These are phyloP conservation scores for Helicolenus hilgendorfi DNA, from an alignment of 2,797 vertebrate genomes.

Conservation along the genomic window DNA sequence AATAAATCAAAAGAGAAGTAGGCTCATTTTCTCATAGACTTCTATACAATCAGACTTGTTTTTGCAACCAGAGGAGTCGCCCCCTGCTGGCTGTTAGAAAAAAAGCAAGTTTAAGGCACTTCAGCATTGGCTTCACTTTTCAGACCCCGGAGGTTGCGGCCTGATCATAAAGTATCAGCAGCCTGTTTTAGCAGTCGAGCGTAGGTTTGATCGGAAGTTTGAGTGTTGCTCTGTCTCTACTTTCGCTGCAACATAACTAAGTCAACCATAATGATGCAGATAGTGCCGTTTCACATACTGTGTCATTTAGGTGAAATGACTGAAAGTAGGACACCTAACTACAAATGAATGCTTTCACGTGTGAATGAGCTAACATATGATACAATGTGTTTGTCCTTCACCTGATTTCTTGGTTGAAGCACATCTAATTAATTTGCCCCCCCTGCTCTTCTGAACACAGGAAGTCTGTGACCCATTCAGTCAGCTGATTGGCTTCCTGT, in stretches of 20 bases:
- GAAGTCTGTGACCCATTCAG: not conserved
- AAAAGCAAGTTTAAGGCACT: not conserved
- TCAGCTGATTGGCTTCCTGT: not conserved
- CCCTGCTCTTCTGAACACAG: not conserved
- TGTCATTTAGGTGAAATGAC: not conserved
- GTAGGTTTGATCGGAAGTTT: not conserved
- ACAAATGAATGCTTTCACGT: not conserved
- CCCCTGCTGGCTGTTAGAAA: not conserved
- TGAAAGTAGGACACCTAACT: not conserved
- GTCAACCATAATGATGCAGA: not conserved
- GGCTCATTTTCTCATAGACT: not conserved
- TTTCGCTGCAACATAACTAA: not conserved
- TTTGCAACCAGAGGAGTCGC: not conserved
- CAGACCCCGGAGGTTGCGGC: not conserved
- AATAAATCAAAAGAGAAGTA: no score
- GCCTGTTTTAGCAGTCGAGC: not conserved
- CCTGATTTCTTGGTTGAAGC: not conserved
- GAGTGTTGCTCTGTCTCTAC: not conserved
- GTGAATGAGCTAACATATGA: not conserved
- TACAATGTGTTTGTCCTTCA: not conserved
- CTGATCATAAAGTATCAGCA: not conserved
- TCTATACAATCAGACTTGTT: not conserved
- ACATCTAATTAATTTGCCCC: not conserved
- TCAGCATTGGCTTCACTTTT: rapidly evolving
- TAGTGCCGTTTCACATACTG: not conserved